Conservation (phyloP, 2,888 invertebrate species). For the Pharmacophagus antenor region DNA sequence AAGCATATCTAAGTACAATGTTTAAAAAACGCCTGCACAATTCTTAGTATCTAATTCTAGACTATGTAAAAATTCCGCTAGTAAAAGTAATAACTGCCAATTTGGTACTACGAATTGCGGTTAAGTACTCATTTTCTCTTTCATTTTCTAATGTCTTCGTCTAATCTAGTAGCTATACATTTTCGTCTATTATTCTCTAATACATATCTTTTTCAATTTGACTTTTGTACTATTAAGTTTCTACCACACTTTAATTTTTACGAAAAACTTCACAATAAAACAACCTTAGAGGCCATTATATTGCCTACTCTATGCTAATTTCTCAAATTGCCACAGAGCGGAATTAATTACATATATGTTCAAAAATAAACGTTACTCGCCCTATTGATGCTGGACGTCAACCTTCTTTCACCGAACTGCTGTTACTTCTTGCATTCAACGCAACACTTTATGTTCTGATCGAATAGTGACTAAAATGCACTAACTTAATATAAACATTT, state of each 20-base stretch:
- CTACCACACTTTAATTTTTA: constrained; percentile 65
- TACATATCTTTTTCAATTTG: constrained; percentile 48
- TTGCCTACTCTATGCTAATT: constrained; percentile 70
- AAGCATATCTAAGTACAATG: constrained; percentile 69
- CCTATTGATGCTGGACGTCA: constrained; percentile 68
- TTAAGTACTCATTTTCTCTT: constrained; percentile 48
- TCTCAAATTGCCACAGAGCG: constrained; percentile 54
- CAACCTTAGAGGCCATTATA: constrained; percentile 49
- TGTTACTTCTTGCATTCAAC: constrained; percentile 53
- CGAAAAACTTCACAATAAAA: constrained; percentile 47
- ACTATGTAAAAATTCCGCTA: constrained; percentile 61
- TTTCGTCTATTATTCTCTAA: constrained; percentile 57
- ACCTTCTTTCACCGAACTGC: constrained; percentile 63
- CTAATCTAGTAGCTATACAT: constrained; percentile 66
- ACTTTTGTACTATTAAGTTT: constrained; percentile 54
- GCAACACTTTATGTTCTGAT: constrained; percentile 55
- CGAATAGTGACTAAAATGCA: constrained; percentile 33
- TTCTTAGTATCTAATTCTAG: constrained; percentile 56
- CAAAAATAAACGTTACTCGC: constrained; percentile 76
- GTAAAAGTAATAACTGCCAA: constrained; percentile 56
- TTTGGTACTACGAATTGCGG: constrained; percentile 60
- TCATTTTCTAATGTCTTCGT: constrained; percentile 55
- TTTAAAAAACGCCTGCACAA: constrained; percentile 58
- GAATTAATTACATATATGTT: constrained; percentile 66
- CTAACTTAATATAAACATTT: constrained; percentile 38